phyloP scores from a whole-genome alignment of 23 tunicate species.

The Styela clava region DNA sequence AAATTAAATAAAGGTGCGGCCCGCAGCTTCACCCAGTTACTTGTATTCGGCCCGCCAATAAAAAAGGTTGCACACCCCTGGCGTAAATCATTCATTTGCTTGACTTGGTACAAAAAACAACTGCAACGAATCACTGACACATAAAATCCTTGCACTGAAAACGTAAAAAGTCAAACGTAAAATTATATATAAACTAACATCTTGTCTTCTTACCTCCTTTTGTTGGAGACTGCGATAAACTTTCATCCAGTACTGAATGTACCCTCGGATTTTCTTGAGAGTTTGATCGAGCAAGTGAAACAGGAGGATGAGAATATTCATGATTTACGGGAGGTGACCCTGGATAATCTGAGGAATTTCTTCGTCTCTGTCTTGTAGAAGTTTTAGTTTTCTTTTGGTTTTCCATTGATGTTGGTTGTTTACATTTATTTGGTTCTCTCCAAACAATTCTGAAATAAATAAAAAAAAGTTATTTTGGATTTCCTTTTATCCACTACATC shows the following conservation, averaged over 20 bases:
- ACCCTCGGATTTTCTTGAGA: not conserved
- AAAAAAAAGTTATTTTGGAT: not conserved
- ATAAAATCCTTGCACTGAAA: too few species aligned
- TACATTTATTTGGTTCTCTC: constrained; percentile 1
- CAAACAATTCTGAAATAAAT: not conserved
- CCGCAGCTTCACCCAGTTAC: too few species aligned
- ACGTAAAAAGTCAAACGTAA: too few species aligned
- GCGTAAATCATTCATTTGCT: too few species aligned
- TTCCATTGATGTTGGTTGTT: constrained; percentile 1
- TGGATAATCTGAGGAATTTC: not conserved
- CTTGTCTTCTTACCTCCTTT: not conserved
- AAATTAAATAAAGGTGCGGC: too few species aligned
- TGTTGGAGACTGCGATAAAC: constrained; percentile 11
- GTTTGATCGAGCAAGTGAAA: not conserved
- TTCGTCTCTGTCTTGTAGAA: not conserved
- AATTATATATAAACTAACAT: too few species aligned
- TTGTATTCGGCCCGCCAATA: too few species aligned
- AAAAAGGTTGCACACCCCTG: too few species aligned
- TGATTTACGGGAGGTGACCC: not conserved
- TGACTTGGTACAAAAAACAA: too few species aligned
- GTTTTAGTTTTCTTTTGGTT: not conserved
- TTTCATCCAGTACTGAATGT: constrained; percentile 11
- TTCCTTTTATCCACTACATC: too few species aligned
- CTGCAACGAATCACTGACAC: too few species aligned
- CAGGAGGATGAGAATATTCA: not conserved